phyloP scores from a whole-genome alignment of 2,797 vertebrate species.

The Luscinia megarhynchos region DNA sequence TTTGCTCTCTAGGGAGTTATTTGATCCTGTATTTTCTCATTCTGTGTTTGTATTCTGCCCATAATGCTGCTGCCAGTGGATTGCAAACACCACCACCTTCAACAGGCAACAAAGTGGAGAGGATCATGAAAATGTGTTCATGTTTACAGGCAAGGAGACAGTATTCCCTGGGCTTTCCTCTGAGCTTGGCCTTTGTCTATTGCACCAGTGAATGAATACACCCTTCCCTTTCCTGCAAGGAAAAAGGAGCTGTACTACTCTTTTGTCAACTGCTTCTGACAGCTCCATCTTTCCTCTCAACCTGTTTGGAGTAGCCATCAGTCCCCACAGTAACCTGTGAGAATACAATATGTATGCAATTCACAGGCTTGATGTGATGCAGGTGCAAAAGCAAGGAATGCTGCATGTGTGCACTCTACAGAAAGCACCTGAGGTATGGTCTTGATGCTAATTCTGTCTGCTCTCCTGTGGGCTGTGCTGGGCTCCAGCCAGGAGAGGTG shows the following conservation, averaged over 20 bases:
- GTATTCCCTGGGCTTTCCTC: neutral
- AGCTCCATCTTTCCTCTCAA: neutral
- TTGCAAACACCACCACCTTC: neutral
- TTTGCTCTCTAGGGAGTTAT: neutral
- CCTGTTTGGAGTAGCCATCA: neutral
- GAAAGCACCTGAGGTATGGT: rapidly evolving
- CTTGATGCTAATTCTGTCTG: neutral
- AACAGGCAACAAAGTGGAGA: neutral
- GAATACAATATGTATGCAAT: neutral
- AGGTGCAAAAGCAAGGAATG: neutral
- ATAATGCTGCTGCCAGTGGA: neutral
- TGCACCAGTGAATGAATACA: neutral
- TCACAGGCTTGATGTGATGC: neutral
- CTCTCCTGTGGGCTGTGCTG: neutral
- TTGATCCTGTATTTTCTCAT: neutral
- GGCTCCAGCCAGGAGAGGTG: neutral
- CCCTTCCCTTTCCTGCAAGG: neutral
- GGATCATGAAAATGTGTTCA: neutral
- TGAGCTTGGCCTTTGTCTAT: neutral
- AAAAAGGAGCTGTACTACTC: neutral
- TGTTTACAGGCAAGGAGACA: neutral
- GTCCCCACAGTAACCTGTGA: neutral
- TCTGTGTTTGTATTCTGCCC: neutral
- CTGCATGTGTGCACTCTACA: neutral
- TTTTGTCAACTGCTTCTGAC: neutral